Evolutionary conservation across 2,113 vertebrate genomes (phyloP), one percentile per base, ranked within the genome.

Genomic region (Cebus imitator): DNA sequence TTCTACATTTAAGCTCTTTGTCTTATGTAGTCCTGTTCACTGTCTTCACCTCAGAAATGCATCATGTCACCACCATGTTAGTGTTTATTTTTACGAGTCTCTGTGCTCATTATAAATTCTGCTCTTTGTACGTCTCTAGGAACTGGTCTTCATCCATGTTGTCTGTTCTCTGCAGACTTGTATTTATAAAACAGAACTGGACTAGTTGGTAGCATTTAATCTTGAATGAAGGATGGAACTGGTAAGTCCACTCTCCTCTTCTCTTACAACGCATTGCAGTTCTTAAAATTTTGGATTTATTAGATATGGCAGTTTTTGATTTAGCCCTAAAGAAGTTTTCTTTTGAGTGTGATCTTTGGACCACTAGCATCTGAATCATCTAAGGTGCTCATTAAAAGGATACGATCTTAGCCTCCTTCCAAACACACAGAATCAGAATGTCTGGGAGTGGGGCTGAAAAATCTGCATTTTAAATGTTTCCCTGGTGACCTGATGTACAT

Each of bases 151-250:
- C 35, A 37, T 40, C 12, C 21, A 16, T 17, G 12, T n/a, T 50
- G 5, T 55, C 45, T 92, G 21, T 90, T 45, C n/a, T 43, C 30
- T 14, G 5, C 35, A 57, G 20, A 14, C 45, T 55, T 68, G 13
- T 32, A 23, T 94, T 80, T 72, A 58, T 35, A 52, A 95, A 45
- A 61, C 96, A 85, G 18, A 91, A 32, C 50, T 70, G n/a, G 72
- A 45, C 5, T 45, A 43, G 17, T 13, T 75, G 83, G 35, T 90
- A 61, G 16, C 10, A 16, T 72, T 82, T 91, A 35, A 37, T 81
- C 25, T 76, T n/a, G 52, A 89, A 52, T 68, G 13, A 95, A 50
- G 52, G 37, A 13, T 81, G 64, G 48, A 27, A 75, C 25, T 48
- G 35, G 35, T 16, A 40, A 1, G 21, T 11, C 13, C 50, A 75